Conservation (phyloP, 2,113 vertebrate species). For the Eleginops maclovinus region DNA sequence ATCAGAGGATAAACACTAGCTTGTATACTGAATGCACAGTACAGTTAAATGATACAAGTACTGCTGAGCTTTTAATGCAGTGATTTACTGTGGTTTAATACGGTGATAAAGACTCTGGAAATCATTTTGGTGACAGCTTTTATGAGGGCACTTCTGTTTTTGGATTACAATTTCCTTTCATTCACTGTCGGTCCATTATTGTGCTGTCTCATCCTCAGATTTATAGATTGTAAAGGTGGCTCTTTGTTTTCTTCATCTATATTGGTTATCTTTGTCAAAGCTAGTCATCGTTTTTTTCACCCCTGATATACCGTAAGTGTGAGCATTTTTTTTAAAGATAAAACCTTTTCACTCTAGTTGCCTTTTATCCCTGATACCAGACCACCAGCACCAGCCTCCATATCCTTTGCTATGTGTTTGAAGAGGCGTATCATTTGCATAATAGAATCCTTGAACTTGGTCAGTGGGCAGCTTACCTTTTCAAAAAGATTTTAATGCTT, state of each 20-base stretch:
- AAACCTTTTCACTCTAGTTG: too few relatives aligned
- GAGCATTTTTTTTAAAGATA: too few relatives aligned
- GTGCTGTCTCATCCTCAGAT: neutral
- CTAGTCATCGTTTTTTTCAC: neutral
- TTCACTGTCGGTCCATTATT: neutral
- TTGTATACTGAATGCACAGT: slow-evolving; percentile 13
- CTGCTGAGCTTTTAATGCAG: slow-evolving; percentile 37
- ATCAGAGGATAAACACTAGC: slow-evolving; percentile 55
- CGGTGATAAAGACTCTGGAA: slow-evolving; percentile 26
- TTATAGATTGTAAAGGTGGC: neutral
- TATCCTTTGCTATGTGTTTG: neutral
- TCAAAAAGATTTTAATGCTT: neutral
- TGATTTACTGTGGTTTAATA: slow-evolving; percentile 28
- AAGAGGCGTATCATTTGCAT: neutral
- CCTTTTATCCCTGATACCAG: too few relatives aligned
- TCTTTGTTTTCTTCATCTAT: neutral
- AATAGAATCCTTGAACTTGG: neutral
- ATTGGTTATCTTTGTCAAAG: neutral
- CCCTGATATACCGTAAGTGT: too few relatives aligned
- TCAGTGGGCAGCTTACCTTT: slow-evolving; percentile 4
- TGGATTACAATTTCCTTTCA: slow-evolving; percentile 5
- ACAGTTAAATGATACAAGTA: slow-evolving; percentile 37
- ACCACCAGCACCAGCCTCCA: too few relatives aligned
- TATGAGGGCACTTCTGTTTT: slow-evolving; percentile 25
- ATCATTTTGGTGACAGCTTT: slow-evolving; percentile 46